Base-by-base conservation (phyloP, 2,113 vertebrate genomes). In the Anguilla japonica region DNA sequence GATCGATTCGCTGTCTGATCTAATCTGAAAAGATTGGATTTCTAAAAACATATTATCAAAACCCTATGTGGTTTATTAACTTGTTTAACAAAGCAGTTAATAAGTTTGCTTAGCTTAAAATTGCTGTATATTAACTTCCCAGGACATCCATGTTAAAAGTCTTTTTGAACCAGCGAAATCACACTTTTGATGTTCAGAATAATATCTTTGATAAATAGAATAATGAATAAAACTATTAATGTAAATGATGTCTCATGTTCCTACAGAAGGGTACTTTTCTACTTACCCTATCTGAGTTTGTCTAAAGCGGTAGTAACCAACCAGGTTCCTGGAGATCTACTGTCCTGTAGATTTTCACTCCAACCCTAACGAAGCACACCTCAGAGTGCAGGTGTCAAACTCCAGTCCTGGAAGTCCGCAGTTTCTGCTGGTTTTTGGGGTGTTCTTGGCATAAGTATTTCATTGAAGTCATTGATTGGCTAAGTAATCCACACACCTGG, bases 11-110 rank as follows among this genome's bases (percentile, higher is more conserved):
- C 86, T 83, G 88, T 92, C 91, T 86, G 78, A 83, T 85, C 86
- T 90, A 89, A 92, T 92, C 82, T 56, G 81, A 50, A 84, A 90
- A 89, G 90, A 89, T 79, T 81, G 71, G 81, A 89, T 90, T 93
- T 87, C 81, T 84, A 90, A 92, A 93, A 90, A 88, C 87, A 88
- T 90, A 89, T 90, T 88, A 89, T 93, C 87, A 63, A 87, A 90
- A 86, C 84, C 85, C 81, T 86, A 71, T 39, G 41, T 84, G 63
- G 89, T 90, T 81, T 88, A 88, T 91, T 91, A 89, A 90, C 60
- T 87, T 89, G 89, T 87, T 89, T 89, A 91, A 92, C 88, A 91
- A 88, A 89, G 88, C 85, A 83, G 82, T 89, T 93, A 90, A 92
- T 90, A 90, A 88, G 83, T 78, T 88, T 39, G 87, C 87, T 88